These are phyloP conservation scores for Rousettus madagascariensis DNA, from an alignment of 2,797 vertebrate species.

Conservation along the genomic window DNA sequence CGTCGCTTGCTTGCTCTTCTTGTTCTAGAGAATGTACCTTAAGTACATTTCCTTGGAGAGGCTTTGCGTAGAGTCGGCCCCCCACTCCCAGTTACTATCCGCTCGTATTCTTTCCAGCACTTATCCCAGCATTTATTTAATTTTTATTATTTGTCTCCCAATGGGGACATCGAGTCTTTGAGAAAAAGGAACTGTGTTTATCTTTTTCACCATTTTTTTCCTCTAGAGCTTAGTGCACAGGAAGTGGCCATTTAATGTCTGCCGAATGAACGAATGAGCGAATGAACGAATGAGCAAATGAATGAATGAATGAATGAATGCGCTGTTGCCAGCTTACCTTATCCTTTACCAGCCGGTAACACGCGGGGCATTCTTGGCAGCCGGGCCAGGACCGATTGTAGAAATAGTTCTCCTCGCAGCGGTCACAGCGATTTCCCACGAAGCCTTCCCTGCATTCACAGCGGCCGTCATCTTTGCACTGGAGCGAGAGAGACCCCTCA, in stretches of 20 bases:
- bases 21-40: background rate
- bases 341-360: slow-evolving; percentile 95
- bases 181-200: background rate
- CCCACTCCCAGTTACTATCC: background rate
- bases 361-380: slow-evolving; percentile 97
- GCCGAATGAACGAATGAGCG: no score
- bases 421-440: slow-evolving; percentile 93
- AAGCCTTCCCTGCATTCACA: slow-evolving; percentile 95
- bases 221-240: background rate
- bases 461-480: slow-evolving; percentile 91
- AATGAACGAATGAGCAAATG: background rate
- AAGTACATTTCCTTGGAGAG: background rate
- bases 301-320: background rate
- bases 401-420: slow-evolving; percentile 99
- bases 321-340: slow-evolving; percentile 86
- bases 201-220: background rate
- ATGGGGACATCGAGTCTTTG: background rate
- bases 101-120: background rate
- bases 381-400: slow-evolving; percentile 95
- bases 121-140: background rate
- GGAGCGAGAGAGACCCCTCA: slow-evolving; percentile 91
- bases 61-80: background rate
- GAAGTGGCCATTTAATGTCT: fast-evolving
- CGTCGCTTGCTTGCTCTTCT: background rate
- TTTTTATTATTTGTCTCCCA: background rate